phyloP scores from a whole-genome alignment of 2,113 vertebrate species.

The Caracal caracal region DNA sequence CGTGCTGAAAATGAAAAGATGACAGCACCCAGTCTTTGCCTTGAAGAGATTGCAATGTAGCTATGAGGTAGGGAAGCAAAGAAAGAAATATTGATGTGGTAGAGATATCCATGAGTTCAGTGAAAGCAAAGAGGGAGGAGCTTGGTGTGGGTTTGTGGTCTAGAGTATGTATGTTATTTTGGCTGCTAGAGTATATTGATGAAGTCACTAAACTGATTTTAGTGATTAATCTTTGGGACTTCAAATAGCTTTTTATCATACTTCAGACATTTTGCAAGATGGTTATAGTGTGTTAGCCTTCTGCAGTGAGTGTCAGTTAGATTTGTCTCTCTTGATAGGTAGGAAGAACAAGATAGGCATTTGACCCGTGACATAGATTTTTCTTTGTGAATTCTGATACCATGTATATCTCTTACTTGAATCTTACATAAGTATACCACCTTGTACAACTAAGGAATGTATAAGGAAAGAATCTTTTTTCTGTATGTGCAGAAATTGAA shows the following conservation, averaged over 20 bases:
- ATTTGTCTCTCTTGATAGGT: slow-evolving; percentile 1
- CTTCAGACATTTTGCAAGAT: slow-evolving; percentile 26
- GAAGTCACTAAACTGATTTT: slow-evolving; percentile 14
- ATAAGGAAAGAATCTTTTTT: background rate
- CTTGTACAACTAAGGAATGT: background rate
- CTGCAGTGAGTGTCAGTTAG: background rate
- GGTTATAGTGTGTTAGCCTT: background rate
- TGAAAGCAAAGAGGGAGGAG: slow-evolving; percentile 13
- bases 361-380: slow-evolving; percentile 9
- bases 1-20: background rate
- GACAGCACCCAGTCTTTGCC: background rate
- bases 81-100: background rate
- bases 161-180: slow-evolving; percentile 10
- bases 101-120: background rate
- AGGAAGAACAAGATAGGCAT: background rate
- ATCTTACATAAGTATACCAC: background rate
- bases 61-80: background rate
- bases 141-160: slow-evolving; percentile 10
- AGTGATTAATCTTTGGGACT: slow-evolving; percentile 29
- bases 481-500: slow-evolving; percentile 1
- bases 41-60: slow-evolving; percentile 1
- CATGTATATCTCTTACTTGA: background rate
- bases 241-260: slow-evolving; percentile 38
- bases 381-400: slow-evolving; percentile 34
- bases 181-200: background rate